These are phyloP conservation scores for Rhogogaster chlorosoma DNA, from an alignment of 2,888 invertebrate species.

Conservation along the genomic window DNA sequence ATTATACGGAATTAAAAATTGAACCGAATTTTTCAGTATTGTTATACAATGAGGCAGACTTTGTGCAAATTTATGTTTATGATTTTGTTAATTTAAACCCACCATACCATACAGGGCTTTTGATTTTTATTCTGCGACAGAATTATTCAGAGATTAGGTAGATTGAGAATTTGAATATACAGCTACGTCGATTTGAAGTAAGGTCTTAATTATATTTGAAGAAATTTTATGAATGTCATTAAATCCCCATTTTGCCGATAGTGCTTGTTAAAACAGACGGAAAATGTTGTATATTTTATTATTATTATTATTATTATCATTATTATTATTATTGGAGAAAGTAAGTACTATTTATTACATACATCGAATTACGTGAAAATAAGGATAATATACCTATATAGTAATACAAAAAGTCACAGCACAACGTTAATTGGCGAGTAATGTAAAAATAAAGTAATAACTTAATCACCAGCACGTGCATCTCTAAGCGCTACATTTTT, in stretches of 20 bases:
- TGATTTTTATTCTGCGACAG: no score
- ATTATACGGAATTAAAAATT: neutral
- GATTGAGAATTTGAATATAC: no score
- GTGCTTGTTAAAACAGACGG: neutral
- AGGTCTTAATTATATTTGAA: neutral
- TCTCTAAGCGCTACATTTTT: slow-evolving; percentile 20
- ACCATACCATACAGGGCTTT: no score
- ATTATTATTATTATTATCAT: slow-evolving; percentile 39
- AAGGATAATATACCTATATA: slow-evolving; percentile 6
- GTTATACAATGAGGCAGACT: neutral
- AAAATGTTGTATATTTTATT: slow-evolving; percentile 45
- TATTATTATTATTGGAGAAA: neutral
- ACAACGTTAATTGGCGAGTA: slow-evolving; percentile 32
- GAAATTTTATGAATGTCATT: neutral
- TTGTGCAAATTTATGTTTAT: neutral
- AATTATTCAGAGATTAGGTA: no score
- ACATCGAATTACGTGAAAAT: slow-evolving; percentile 26
- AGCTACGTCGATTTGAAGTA: neutral
- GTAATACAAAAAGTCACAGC: slow-evolving; percentile 42
- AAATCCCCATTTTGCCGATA: neutral
- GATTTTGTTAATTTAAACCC: neutral
- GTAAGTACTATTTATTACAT: slow-evolving; percentile 12
- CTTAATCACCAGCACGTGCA: neutral
- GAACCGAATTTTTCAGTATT: neutral
- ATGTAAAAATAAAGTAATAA: slow-evolving; percentile 16